Conservation (phyloP, 2,113 vertebrate species). For the Poecilia latipinna region DNA sequence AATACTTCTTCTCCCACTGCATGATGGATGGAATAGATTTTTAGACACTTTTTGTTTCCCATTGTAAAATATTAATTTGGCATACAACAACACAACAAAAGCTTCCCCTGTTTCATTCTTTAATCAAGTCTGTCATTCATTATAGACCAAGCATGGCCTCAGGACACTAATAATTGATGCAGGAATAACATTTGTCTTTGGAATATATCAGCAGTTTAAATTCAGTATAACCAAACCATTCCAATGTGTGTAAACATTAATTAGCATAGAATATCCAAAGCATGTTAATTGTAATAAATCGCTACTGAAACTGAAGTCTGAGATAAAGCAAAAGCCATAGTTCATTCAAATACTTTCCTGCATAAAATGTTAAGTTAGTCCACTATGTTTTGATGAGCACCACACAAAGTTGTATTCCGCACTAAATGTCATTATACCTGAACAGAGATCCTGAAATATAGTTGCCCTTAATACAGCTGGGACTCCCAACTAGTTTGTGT, state of each 20-base stretch:
- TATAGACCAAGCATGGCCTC: background rate
- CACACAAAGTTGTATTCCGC: constrained; percentile 7
- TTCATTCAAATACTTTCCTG: background rate
- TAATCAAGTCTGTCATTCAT: background rate
- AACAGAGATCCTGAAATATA: constrained; percentile 42
- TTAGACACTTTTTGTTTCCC: too few species aligned
- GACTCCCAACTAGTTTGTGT: constrained; percentile 52
- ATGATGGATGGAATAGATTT: too few species aligned
- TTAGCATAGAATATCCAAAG: background rate
- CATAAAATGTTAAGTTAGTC: constrained; percentile 23
- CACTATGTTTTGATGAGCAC: constrained; percentile 46
- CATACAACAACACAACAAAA: background rate
- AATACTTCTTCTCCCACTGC: too few species aligned
- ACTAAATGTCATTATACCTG: constrained; percentile 31
- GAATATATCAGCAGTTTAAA: background rate
- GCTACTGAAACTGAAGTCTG: background rate
- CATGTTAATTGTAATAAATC: background rate
- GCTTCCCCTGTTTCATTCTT: background rate
- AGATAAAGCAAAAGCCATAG: constrained; percentile 2
- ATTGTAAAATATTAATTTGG: too few species aligned
- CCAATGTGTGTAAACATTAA: background rate
- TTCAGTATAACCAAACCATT: background rate
- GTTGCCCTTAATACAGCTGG: constrained; percentile 18
- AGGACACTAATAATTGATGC: background rate
- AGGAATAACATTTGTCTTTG: background rate